These are phyloP conservation scores for Atrichornis clamosus DNA, from an alignment of 2,113 vertebrate genomes.

Conservation along the genomic window DNA sequence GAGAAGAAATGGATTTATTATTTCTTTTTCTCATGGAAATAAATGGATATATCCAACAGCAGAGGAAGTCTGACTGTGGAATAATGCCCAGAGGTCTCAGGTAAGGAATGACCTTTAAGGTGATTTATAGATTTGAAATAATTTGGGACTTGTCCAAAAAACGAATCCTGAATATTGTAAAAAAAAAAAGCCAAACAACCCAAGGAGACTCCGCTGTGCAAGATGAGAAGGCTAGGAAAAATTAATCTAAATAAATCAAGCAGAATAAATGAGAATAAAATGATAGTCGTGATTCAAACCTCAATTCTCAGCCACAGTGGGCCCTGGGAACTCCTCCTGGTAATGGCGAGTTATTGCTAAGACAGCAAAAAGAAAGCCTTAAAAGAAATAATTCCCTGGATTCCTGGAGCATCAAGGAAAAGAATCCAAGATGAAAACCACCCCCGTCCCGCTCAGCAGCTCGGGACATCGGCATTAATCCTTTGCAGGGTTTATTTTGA, in stretches of 20 bases:
- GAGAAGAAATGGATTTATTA: neutral
- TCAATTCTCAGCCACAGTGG: neutral
- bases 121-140: neutral
- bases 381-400: neutral
- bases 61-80: neutral
- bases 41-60: neutral
- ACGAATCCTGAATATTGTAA: neutral
- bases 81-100: neutral
- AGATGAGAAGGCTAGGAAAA: neutral
- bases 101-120: neutral
- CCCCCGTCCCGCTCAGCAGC: neutral
- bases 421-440: neutral
- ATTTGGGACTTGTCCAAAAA: neutral
- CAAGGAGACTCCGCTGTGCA: neutral
- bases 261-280: neutral
- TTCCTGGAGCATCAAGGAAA: neutral
- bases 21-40: neutral
- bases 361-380: neutral
- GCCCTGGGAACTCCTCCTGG: neutral
- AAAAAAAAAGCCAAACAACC: neutral
- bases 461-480: neutral
- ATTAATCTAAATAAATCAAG: neutral
- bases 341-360: neutral
- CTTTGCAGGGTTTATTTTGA: slow-evolving; percentile 4
- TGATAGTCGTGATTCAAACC: neutral